Conservation (phyloP, 64 coral and sea anemone species). For the Dendrophyllia cribrosa region DNA sequence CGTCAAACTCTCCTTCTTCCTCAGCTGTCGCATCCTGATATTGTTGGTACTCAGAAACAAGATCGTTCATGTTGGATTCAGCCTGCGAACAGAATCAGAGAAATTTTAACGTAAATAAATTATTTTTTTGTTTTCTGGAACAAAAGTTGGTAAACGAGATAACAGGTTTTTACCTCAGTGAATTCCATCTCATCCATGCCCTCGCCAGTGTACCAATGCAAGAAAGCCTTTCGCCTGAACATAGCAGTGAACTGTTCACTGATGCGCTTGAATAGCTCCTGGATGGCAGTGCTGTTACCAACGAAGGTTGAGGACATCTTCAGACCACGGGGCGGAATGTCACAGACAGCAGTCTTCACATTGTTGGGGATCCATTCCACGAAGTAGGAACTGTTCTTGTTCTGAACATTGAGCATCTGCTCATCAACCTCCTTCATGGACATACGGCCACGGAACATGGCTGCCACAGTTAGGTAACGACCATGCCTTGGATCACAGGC, state of each 20-base stretch:
- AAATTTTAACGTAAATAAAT: background rate
- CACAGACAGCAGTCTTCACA: conserved; percentile 71
- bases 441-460: conserved; percentile 81
- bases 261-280: conserved; percentile 73
- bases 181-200: conserved; percentile 82
- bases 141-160: background rate
- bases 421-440: conserved; percentile 80
- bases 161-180: conserved; percentile 44
- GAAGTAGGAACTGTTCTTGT: conserved; percentile 78
- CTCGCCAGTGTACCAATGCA: conserved; percentile 85
- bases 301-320: conserved; percentile 66
- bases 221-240: conserved; percentile 75
- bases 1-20: conserved; percentile 76
- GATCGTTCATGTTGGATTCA: conserved; percentile 81
- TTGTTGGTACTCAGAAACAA: conserved; percentile 76
- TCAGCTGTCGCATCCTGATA: conserved; percentile 76
- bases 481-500: conserved; percentile 76
- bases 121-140: background rate
- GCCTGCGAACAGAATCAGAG: conserved; percentile 23
- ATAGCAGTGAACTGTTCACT: conserved; percentile 82
- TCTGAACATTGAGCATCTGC: conserved; percentile 69
- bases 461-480: conserved; percentile 67
- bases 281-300: conserved; percentile 77
- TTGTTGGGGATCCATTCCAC: conserved; percentile 82
- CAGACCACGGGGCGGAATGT: conserved; percentile 62